Evolutionary conservation across 1,140 invertebrate genomes (phyloP), one percentile per base, ranked within the genome.

Genomic region (Drosophila pandora): DNA sequence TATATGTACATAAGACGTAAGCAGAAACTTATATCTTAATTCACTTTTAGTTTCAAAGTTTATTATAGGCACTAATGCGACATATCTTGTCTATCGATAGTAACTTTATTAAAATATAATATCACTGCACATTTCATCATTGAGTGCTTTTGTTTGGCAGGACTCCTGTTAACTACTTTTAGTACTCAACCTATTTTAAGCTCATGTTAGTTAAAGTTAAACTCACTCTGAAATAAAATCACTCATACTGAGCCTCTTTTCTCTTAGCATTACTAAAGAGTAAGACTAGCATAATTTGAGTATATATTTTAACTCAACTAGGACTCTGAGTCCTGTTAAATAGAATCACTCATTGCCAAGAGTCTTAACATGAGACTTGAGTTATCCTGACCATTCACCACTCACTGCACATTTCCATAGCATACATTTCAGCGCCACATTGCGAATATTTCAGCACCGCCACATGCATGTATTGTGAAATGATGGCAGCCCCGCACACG

Each of bases 401-500:
- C 43, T 57, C 32, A 4, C 10, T 30, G 39, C 22, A 28, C 39
- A 48, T 41, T 76, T 53, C 10, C 43, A 48, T 53, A 32, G 63
- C 60, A 74, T 65, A 52, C 61, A n/a, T 54, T 61, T 79, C 37
- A 60, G 65, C 58, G 57, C 32, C 62, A 71, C 50, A 58, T 67
- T 78, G 69, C 73, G 54, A 79, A 76, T 63, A 65, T 69, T 63
- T 76, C 71, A 62, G 41, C 37, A 28, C 64, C 52, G 12, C 45
- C 76, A 60, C 54, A 59, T 69, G 55, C 65, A 79, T 59, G 57
- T 63, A 73, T 67, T 77, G 73, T 53, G 69, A 74, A 78, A 87
- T 75, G 50, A 87, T 85, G 67, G 53, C 53, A 54, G 47, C 48
- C 39, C 37, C 55, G 45, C 47, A n/a, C 43, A 53, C 53, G 21